These are phyloP conservation scores for Pseudomyrmex flavicornis DNA, from an alignment of 1,140 invertebrate species.

Conservation along the genomic window DNA sequence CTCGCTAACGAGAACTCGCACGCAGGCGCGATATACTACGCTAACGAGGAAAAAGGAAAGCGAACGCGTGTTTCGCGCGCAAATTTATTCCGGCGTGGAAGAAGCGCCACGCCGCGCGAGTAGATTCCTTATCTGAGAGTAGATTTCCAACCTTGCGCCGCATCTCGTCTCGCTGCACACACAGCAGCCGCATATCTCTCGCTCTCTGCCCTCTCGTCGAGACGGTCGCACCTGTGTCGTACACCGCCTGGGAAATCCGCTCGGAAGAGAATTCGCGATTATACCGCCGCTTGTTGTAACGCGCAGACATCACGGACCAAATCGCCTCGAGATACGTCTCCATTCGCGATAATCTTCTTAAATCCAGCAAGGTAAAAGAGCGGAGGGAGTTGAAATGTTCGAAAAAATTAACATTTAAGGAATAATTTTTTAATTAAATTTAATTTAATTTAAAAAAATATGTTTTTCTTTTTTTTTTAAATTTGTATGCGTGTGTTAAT, in stretches of 20 bases:
- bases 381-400: no score
- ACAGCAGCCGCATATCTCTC: neutral
- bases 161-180: neutral
- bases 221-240: neutral
- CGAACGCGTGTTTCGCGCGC: constrained; percentile 29
- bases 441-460: no score
- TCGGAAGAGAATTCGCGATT: neutral
- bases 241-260: neutral
- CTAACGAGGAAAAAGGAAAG: constrained; percentile 59
- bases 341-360: no score
- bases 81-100: constrained; percentile 53
- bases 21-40: constrained; percentile 10
- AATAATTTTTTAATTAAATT: no score
- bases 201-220: neutral
- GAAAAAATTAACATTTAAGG: no score
- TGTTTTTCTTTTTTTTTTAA: no score
- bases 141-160: constrained; percentile 34
- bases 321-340: no score
- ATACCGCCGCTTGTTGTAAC: neutral
- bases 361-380: no score
- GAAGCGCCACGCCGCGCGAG: neutral
- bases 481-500: no score
- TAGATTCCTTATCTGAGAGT: neutral
- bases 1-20: constrained; percentile 51
- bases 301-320: no score